Percentiles rank a stretch among this genome's conserved stretches.
These are phyloP conservation scores for Liopterus haemorrhoidalis DNA, from an alignment of 2,888 invertebrate genomes.

Conservation along the genomic window DNA sequence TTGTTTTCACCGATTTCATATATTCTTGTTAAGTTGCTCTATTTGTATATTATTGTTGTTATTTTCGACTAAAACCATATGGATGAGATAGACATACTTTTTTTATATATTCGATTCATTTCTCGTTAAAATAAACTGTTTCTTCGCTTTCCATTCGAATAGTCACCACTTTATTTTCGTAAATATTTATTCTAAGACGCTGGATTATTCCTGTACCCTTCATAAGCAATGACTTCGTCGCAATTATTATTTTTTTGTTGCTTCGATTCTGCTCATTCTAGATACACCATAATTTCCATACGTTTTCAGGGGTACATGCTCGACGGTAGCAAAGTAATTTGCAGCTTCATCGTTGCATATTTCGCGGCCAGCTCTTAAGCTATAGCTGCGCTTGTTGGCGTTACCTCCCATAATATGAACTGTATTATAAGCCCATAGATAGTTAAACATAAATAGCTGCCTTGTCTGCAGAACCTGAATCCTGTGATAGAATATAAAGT, in stretches of 20 bases:
- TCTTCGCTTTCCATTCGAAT: too few relatives aligned
- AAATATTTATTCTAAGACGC: too few relatives aligned
- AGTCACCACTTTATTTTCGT: too few relatives aligned
- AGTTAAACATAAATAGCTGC: slow-evolving; percentile 37
- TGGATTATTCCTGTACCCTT: too few relatives aligned
- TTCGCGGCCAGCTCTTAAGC: slow-evolving; percentile 23
- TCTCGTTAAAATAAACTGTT: too few relatives aligned
- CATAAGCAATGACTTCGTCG: slow-evolving; percentile 16
- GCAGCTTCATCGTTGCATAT: slow-evolving; percentile 25
- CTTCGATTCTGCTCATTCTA: slow-evolving; percentile 31
- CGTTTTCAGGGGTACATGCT: slow-evolving; percentile 35
- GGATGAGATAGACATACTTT: too few relatives aligned
- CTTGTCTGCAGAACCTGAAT: too few relatives aligned
- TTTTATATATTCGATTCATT: too few relatives aligned
- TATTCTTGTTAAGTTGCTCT: too few relatives aligned
- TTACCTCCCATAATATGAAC: slow-evolving; percentile 36
- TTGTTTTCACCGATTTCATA: too few relatives aligned
- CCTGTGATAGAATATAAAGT: slow-evolving; percentile 31
- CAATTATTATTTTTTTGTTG: slow-evolving; percentile 24
- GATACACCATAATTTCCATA: slow-evolving; percentile 35
- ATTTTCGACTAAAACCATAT: too few relatives aligned
- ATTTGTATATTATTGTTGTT: too few relatives aligned
- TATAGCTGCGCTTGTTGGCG: slow-evolving; percentile 31
- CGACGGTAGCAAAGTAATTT: slow-evolving; percentile 33
- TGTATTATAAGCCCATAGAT: slow-evolving; percentile 35